Percentiles rank a stretch among this genome's conserved stretches.
phyloP scores from a whole-genome alignment of 2,888 invertebrate species.

The Calameuta filiformis region DNA sequence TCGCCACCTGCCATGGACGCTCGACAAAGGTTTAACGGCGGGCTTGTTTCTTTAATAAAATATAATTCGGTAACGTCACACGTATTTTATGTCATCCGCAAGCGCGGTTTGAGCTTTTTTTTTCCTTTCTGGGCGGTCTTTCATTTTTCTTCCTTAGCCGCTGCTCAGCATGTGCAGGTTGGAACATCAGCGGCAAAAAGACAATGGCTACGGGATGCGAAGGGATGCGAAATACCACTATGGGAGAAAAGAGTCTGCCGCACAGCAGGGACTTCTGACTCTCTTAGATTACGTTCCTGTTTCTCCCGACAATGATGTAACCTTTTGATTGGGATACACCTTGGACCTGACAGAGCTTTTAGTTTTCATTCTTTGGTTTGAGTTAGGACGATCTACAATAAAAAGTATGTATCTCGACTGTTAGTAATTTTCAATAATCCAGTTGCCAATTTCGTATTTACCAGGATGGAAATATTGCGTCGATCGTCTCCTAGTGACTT shows the following conservation, averaged over 20 bases:
- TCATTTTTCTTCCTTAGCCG: not conserved
- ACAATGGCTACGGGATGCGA: constrained; percentile 8
- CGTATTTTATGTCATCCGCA: constrained; percentile 8
- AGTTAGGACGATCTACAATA: not conserved
- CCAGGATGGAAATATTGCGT: not conserved
- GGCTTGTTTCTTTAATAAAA: constrained; percentile 12
- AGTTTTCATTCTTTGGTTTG: not conserved
- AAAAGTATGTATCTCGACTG: not conserved
- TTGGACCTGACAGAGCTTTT: not conserved
- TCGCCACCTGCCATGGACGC: not conserved
- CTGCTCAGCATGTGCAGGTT: not conserved
- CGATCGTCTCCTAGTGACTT: not conserved
- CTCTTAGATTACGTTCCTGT: not conserved
- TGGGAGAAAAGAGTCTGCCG: not conserved
- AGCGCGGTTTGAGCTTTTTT: not conserved
- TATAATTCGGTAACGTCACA: constrained; percentile 9
- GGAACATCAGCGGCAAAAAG: not conserved
- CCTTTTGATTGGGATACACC: not conserved
- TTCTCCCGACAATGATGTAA: not conserved
- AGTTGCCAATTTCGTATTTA: not conserved
- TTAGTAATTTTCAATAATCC: not conserved
- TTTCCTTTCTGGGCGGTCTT: not conserved
- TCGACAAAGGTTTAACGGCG: not conserved
- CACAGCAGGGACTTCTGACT: not conserved
- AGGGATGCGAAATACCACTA: not conserved